Base-by-base conservation (phyloP, 2,113 vertebrate species). In the Epinephelus fuscoguttatus region DNA sequence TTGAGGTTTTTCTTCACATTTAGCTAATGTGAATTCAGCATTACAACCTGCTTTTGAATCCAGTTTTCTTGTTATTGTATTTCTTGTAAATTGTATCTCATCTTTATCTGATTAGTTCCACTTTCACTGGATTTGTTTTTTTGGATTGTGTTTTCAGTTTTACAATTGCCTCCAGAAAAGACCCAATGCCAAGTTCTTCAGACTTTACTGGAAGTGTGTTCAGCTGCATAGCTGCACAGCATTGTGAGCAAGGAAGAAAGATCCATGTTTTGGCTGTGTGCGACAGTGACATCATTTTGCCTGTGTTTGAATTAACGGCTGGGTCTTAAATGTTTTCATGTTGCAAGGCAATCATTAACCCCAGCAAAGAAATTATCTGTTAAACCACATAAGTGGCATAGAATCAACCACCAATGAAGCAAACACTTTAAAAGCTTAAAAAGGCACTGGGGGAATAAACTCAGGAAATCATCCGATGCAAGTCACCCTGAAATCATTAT, bases 401-500 rank as follows among this genome's bases (percentile, higher is more conserved):
- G 18, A 40, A 50, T 49, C 13, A 6, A 63, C 49, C 27, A 18
- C 14, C 5, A 6, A 62, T 62, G 14, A 72, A 52, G 53, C 14
- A 68, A 68, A 85, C 62, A 53, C 59, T 37, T 57, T 52, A 19
- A 68, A 73, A 67, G 19, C 59, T 61, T 11, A 40, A 60, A 60
- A 25, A 25, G 68, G 15, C 50, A 45, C 55, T 0, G 5, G 72
- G 63, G 33, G 56, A 77, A 69, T 69, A 6, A 59, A 42, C 73
- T 49, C 21, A 25, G 78, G 59, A 71, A 79, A 53, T 57, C 45
- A 73, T 73, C 37, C 59, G 8, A 57, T 42, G 42, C 60, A 70
- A 66, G 53, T 70, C 30, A 42, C 45, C 63, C 30, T 59, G 9
- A 70, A 88, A 74, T 66, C 25, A 25, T 80, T 33, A 69, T 69